Conservation (phyloP, 2,797 vertebrate species). For the Spondyliosoma cantharus region DNA sequence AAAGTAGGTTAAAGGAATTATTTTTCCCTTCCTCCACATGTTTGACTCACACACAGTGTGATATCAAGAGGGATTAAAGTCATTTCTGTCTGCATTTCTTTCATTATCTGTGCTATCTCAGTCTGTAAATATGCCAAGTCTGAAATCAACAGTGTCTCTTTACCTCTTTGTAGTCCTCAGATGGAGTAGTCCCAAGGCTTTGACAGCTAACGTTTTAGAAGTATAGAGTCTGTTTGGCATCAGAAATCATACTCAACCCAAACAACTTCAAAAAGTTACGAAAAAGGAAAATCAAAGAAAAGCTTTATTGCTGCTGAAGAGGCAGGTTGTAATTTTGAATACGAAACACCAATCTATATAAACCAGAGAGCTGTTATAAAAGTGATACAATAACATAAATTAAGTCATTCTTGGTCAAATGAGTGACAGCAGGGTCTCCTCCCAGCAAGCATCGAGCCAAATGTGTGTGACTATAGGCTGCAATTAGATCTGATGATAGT, state of each 20-base stretch:
- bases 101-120: slow-evolving; percentile 34
- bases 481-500: slow-evolving; percentile 17
- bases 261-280: slow-evolving; percentile 13
- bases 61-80: slow-evolving; percentile 20
- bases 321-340: slow-evolving; percentile 23
- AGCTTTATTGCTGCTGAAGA: slow-evolving; percentile 4
- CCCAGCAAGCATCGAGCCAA: background rate
- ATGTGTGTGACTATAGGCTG: slow-evolving; percentile 11
- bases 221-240: slow-evolving; percentile 8
- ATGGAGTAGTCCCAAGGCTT: slow-evolving; percentile 7
- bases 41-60: slow-evolving; percentile 2
- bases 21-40: background rate
- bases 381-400: slow-evolving; percentile 13
- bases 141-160: slow-evolving; percentile 27
- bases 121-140: slow-evolving; percentile 27
- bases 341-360: slow-evolving; percentile 8
- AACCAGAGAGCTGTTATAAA: slow-evolving; percentile 16
- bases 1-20: slow-evolving; percentile 46
- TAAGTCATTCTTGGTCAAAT: background rate
- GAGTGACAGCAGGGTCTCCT: background rate
- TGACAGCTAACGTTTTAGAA: slow-evolving; percentile 17
- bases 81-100: slow-evolving; percentile 5
- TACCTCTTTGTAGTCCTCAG: slow-evolving; percentile 26
- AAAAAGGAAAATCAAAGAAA: background rate
- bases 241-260: background rate